Conservation (phyloP, 2,113 vertebrate genomes). For the Megaptera novaeangliae region DNA sequence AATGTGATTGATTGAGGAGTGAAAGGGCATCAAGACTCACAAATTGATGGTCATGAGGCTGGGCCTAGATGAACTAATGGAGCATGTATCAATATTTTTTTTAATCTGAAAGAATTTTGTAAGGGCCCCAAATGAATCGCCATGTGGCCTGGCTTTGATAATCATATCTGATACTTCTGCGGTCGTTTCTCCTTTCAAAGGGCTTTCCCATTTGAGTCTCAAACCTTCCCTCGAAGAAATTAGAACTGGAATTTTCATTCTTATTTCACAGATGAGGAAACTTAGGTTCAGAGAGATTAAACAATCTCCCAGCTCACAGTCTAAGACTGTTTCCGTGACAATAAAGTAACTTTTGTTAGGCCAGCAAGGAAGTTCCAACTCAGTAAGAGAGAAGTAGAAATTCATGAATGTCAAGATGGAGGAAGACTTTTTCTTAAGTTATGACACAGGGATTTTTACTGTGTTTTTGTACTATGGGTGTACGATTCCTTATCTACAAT, state of each 20-base stretch:
- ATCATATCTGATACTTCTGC: background rate
- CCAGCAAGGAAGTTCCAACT: background rate
- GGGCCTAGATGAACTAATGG: background rate
- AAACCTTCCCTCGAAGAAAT: background rate
- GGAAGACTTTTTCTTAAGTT: background rate
- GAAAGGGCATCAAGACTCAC: background rate
- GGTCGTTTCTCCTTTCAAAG: background rate
- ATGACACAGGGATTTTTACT: background rate
- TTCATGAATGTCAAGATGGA: background rate
- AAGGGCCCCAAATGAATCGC: background rate
- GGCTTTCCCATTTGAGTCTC: background rate
- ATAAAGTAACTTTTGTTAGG: background rate
- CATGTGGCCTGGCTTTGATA: background rate
- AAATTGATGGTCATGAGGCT: background rate
- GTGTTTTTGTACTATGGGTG: background rate
- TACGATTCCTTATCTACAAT: background rate
- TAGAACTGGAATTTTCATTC: background rate
- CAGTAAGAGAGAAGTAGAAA: background rate
- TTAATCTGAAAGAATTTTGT: background rate
- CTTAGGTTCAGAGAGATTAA: background rate
- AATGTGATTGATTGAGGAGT: background rate
- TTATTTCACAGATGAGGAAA: background rate
- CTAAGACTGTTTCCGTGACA: background rate
- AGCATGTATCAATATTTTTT: background rate
- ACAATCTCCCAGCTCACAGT: background rate